These are phyloP conservation scores for Danio aesculapii DNA, from an alignment of 2,797 vertebrate genomes.

Conservation along the genomic window DNA sequence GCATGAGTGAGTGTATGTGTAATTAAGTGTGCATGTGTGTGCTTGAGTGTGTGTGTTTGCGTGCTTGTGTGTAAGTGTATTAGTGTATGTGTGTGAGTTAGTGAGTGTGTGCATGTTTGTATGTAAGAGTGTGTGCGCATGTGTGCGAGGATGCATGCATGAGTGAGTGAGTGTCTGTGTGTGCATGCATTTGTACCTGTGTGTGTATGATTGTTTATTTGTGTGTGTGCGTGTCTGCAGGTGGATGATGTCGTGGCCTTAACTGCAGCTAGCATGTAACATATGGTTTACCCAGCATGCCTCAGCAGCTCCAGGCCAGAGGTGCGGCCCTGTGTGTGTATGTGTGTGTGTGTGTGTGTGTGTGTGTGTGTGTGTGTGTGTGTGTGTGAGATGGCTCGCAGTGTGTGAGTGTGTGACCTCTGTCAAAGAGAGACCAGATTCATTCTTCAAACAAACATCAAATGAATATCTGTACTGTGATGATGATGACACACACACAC, in stretches of 20 bases:
- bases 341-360: no score
- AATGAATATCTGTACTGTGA: not conserved
- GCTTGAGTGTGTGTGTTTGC: not conserved
- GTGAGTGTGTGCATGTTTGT: not conserved
- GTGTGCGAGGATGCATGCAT: not conserved
- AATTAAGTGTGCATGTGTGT: not conserved
- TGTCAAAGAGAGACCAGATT: constrained; percentile 12
- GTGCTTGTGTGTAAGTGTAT: no score
- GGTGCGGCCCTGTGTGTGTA: constrained; percentile 15
- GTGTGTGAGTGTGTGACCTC: not conserved
- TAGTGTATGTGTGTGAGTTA: not conserved
- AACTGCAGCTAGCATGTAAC: constrained; percentile 29
- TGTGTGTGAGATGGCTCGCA: no score
- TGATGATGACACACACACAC: no score
- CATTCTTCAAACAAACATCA: constrained; percentile 27
- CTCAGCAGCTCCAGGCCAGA: constrained; percentile 14
- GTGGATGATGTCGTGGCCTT: not conserved
- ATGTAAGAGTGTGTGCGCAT: not conserved
- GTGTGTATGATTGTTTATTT: not conserved
- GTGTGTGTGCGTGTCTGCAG: not conserved
- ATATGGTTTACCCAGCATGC: constrained; percentile 53
- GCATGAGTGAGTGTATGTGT: not conserved
- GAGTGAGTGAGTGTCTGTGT: not conserved
- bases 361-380: no score
- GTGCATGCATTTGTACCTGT: not conserved